A percentile compares a stretch with the other conserved stretches of the same genome.
phyloP scores from a whole-genome alignment of 2,113 vertebrate species.

The Marmota flaviventris region DNA sequence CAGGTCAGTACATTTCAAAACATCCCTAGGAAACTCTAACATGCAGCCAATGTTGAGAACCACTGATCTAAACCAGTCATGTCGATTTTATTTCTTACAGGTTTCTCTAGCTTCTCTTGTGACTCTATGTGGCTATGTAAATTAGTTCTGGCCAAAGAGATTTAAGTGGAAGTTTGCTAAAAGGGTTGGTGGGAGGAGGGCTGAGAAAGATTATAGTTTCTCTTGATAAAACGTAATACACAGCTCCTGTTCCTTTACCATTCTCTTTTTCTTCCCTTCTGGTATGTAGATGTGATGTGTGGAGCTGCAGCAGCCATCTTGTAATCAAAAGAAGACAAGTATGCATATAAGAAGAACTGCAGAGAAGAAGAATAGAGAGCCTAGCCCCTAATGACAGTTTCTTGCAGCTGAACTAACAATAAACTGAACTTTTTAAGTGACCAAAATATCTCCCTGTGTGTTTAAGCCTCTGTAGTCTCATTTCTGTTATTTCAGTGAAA shows the following conservation, averaged over 20 bases:
- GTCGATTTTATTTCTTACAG: not conserved
- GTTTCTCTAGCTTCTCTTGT: not conserved
- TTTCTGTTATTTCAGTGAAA: conserved; percentile 24
- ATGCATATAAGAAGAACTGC: not conserved
- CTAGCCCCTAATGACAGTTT: not conserved
- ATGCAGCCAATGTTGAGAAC: not conserved
- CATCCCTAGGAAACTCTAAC: not conserved
- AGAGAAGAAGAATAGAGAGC: not conserved
- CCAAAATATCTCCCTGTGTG: not conserved
- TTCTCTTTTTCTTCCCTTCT: not conserved
- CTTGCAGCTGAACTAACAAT: not conserved
- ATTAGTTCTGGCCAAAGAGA: not conserved
- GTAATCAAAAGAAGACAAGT: not conserved
- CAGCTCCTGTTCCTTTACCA: not conserved
- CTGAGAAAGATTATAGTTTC: not conserved
- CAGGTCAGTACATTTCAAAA: not conserved
- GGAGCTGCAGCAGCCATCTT: not conserved
- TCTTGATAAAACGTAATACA: not conserved
- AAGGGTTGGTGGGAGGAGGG: not conserved
- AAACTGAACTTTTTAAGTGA: not conserved
- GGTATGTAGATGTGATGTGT: not conserved
- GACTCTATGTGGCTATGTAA: not conserved
- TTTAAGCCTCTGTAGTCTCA: not conserved
- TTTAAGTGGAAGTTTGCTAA: not conserved
- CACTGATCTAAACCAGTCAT: not conserved